Conservation (phyloP, 1,140 invertebrate genomes). For the Coptotermes formosanus region DNA sequence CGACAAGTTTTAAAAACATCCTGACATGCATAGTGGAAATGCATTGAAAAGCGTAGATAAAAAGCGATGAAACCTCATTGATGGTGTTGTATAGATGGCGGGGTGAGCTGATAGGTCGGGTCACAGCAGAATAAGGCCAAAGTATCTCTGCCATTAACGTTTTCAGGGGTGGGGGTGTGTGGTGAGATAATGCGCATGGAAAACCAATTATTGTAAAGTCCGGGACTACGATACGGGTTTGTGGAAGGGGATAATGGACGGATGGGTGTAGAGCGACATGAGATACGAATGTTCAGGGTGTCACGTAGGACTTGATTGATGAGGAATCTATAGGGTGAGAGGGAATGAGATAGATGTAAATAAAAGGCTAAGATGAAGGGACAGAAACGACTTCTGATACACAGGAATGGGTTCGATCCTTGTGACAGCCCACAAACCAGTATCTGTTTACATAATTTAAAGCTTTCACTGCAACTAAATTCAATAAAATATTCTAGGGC, state of each 20-base stretch:
- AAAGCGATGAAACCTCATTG: slow-evolving; percentile 1
- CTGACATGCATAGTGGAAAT: slow-evolving; percentile 15
- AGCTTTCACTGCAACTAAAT: too few species aligned
- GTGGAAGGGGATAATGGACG: not conserved
- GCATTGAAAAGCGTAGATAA: slow-evolving; percentile 9
- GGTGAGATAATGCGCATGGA: slow-evolving; percentile 26
- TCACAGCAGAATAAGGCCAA: slow-evolving; percentile 10
- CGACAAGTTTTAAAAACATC: slow-evolving; percentile 12
- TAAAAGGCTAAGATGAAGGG: not conserved
- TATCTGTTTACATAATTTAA: too few species aligned
- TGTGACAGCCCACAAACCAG: too few species aligned
- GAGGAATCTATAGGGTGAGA: slow-evolving; percentile 24
- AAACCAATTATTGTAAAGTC: slow-evolving; percentile 29
- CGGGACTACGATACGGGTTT: not conserved
- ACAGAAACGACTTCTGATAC: not conserved
- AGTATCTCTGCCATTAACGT: slow-evolving; percentile 16
- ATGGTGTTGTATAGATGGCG: not conserved
- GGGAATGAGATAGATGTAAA: slow-evolving; percentile 2
- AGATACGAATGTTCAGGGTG: not conserved
- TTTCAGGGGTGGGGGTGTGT: not conserved
- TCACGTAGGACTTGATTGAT: slow-evolving; percentile 18
- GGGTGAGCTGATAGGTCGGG: not conserved
- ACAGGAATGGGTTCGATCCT: too few species aligned
- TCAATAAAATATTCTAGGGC: too few species aligned
- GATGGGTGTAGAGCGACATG: not conserved